Evolutionary conservation across 1,140 invertebrate genomes (phyloP), one percentile per base, ranked within the genome.

Genomic region (Drosophila chauvacae): DNA sequence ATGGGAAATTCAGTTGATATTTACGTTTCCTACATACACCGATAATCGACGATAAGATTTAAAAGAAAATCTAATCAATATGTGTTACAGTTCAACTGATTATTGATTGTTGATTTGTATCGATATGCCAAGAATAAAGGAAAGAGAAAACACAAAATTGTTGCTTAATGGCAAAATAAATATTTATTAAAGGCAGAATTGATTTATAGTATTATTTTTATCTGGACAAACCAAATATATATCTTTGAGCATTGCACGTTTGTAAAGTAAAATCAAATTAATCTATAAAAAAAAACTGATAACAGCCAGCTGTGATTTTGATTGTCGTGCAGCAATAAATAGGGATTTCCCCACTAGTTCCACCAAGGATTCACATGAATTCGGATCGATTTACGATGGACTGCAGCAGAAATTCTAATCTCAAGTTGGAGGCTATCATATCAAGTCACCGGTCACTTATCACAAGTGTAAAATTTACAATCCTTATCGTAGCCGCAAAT

Each of bases 401-500:
- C 20, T 16, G 48, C 30, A 45, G 41, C 20, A 23, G 18, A 26
- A 44, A 30, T 26, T 55, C 41, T 55, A 73, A 74, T 63, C 69
- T 60, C 26, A 45, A 64, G 18, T 45, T 26, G 37, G 45, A 51
- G 60, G 65, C 66, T 70, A 68, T 70, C 48, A 45, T 70, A 58
- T 69, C 63, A 60, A 44, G 55, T 30, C 18, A 56, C 47, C 53
- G 47, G 56, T 33, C 39, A 50, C 77, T 86, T 88, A 86, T 86
- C 84, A 76, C 7, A 5, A 37, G 16, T 28, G 11, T 23, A 18
- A 61, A 51, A 86, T 82, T 86, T 88, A 80, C 62, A 59, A 66
- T 50, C 60, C 61, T 63, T 81, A 85, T 77, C 76, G 57, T 58
- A 37, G 39, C 53, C 59, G 60, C 65, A 78, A 81, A 68, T 75